These are phyloP conservation scores for Porites lobata DNA, from an alignment of 92 coral and sea anemone species.

Conservation along the genomic window DNA sequence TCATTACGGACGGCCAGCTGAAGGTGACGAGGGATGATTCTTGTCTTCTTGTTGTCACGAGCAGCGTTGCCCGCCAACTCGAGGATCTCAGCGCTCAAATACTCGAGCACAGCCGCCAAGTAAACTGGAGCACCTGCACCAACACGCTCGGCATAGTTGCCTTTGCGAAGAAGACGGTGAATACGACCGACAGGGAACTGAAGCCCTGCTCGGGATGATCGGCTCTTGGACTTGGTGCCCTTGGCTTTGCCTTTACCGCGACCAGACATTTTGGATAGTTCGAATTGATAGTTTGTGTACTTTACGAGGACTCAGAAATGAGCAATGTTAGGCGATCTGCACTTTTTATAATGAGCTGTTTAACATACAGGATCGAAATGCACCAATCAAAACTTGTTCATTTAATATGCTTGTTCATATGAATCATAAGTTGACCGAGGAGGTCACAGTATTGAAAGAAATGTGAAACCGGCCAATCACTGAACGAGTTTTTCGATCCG, in stretches of 20 bases:
- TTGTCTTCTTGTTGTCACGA: constrained; percentile 72
- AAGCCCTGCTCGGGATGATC: constrained; percentile 89
- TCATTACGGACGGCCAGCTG: constrained; percentile 75
- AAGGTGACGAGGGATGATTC: constrained; percentile 75
- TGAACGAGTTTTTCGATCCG: constrained; percentile 12
- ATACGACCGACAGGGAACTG: constrained; percentile 85
- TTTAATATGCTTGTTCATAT: neutral
- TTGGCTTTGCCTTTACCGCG: constrained; percentile 92
- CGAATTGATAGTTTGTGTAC: neutral
- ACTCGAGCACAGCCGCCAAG: constrained; percentile 66
- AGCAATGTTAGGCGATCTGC: neutral
- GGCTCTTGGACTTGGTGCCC: constrained; percentile 92
- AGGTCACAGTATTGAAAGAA: neutral
- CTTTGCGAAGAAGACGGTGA: constrained; percentile 73
- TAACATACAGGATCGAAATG: neutral
- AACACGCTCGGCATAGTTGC: constrained; percentile 24
- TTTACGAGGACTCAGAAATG: neutral
- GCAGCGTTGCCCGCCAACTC: constrained; percentile 81
- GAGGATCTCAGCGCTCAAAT: constrained; percentile 69
- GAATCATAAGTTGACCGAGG: neutral
- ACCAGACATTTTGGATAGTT: constrained; percentile 73
- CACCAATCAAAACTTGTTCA: constrained; percentile 7
- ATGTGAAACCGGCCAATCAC: constrained; percentile 10
- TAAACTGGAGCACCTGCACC: constrained; percentile 92
- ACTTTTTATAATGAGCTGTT: neutral